phyloP scores from a whole-genome alignment of 2,113 vertebrate genomes.

The Haemorhous mexicanus region DNA sequence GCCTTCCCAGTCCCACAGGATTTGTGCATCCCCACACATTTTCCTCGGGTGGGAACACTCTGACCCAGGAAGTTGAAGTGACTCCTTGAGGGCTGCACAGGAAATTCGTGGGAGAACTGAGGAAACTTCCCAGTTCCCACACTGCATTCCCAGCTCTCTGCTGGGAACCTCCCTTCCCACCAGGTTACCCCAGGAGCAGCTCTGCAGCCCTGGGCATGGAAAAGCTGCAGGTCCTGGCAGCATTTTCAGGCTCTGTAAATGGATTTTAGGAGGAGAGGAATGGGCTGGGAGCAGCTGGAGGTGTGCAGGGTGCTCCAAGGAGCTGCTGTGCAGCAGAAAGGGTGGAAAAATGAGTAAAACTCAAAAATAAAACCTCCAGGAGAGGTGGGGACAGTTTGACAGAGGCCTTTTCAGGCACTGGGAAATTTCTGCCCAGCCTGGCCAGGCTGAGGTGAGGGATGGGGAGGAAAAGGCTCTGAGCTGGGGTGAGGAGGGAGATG shows the following conservation, averaged over 20 bases:
- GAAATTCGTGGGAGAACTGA: background rate
- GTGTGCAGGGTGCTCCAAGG: fast-evolving
- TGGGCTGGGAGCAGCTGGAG: background rate
- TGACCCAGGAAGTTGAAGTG: background rate
- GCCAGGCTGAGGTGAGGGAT: background rate
- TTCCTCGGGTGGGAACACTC: background rate
- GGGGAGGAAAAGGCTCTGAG: background rate
- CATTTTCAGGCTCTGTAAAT: background rate
- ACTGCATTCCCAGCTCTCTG: background rate
- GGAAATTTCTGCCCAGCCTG: background rate
- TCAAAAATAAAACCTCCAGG: background rate
- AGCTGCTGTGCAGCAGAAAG: background rate
- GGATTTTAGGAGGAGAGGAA: background rate
- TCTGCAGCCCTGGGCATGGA: background rate
- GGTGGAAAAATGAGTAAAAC: background rate
- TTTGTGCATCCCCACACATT: background rate
- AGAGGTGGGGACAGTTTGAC: background rate
- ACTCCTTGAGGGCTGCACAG: background rate
- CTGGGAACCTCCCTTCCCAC: background rate
- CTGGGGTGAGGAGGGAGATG: background rate
- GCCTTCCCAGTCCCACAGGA: background rate
- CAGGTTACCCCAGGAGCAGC: background rate
- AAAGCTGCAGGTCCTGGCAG: background rate
- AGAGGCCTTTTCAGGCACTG: background rate
- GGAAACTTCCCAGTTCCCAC: background rate